Conservation (phyloP, 92 coral and sea anemone species). For the Epizoanthus scotinus region DNA sequence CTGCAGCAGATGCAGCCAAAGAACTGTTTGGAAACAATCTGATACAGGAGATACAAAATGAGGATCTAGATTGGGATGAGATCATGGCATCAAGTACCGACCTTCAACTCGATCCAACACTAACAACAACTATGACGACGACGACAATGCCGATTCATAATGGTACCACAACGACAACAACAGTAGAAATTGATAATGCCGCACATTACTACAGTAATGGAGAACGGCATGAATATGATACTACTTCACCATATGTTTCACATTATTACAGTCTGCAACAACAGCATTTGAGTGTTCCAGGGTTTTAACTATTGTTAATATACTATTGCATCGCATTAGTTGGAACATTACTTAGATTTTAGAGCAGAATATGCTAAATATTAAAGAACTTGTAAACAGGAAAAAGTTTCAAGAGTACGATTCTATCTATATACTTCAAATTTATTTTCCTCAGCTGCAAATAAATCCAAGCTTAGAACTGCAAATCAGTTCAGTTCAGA, state of each 20-base stretch:
- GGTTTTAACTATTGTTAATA: constrained; percentile 67
- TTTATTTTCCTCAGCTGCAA: constrained; percentile 5
- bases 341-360: constrained; percentile 32
- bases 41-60: constrained; percentile 94
- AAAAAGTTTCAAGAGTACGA: neutral
- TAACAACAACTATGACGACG: constrained; percentile 65
- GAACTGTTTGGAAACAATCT: constrained; percentile 96
- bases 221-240: constrained; percentile 70
- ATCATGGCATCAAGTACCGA: constrained; percentile 92
- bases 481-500: neutral
- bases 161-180: constrained; percentile 77
- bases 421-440: neutral
- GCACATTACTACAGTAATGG: constrained; percentile 89
- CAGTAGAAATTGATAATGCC: constrained; percentile 94
- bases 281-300: constrained; percentile 71
- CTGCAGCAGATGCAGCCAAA: constrained; percentile 99
- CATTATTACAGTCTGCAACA: constrained; percentile 79
- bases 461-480: neutral
- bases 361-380: constrained; percentile 9
- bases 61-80: constrained; percentile 97
- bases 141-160: constrained; percentile 52
- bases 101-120: constrained; percentile 79
- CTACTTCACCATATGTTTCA: constrained; percentile 51
- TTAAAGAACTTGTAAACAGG: constrained; percentile 25
- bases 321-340: neutral